phyloP scores from a whole-genome alignment of 2,113 vertebrate species.

The Cyprinodon tularosa region DNA sequence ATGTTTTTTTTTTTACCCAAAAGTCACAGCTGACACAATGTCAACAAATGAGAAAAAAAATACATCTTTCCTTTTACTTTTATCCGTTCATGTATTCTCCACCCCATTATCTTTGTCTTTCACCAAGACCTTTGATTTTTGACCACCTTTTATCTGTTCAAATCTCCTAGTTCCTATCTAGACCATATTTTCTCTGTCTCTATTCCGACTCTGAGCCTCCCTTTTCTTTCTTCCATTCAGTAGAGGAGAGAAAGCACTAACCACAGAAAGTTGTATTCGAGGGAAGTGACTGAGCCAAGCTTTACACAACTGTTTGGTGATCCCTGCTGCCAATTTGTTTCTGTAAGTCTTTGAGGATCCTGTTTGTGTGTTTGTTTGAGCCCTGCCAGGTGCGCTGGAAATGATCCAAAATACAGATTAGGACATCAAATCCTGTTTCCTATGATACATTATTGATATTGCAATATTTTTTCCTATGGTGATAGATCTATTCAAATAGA shows the following conservation, averaged over 20 bases:
- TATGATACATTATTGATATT: conserved; percentile 61
- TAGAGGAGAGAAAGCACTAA: conserved; percentile 58
- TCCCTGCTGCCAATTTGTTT: conserved; percentile 72
- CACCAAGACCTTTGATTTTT: conserved; percentile 62
- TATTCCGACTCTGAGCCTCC: conserved; percentile 50
- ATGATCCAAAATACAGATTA: conserved; percentile 57
- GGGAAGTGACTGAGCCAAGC: conserved; percentile 71
- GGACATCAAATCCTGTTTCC: conserved; percentile 73
- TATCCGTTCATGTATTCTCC: conserved; percentile 23
- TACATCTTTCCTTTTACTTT: conserved; percentile 46
- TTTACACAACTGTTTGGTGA: conserved; percentile 69
- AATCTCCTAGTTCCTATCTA: conserved; percentile 61
- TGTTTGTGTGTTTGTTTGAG: conserved; percentile 76
- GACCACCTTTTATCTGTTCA: conserved; percentile 63
- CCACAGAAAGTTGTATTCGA: conserved; percentile 61
- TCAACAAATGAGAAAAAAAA: conserved; percentile 48
- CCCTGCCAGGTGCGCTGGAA: conserved; percentile 73
- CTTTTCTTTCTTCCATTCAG: conserved; percentile 60
- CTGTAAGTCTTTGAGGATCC: conserved; percentile 71
- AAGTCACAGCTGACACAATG: conserved; percentile 52
- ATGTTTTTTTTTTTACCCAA: conserved; percentile 66
- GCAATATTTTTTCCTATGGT: conserved; percentile 65
- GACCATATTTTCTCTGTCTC: conserved; percentile 40
- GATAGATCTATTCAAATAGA: conserved; percentile 18
- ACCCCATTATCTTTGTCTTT: conserved; percentile 46